Conservation (phyloP, 1,140 invertebrate genomes). For the Asbolus verrucosus region DNA sequence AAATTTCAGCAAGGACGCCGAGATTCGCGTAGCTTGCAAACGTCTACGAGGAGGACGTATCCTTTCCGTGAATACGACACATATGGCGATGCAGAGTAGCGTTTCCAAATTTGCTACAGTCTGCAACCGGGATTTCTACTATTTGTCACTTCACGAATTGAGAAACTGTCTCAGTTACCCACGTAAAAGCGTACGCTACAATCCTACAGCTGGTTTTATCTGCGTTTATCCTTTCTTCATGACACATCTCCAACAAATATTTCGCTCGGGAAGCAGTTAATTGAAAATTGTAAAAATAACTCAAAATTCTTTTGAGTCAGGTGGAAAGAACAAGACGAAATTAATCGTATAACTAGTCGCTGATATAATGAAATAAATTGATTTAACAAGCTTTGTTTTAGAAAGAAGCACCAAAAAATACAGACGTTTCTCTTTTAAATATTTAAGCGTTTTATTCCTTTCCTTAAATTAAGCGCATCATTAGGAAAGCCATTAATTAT, state of each 20-base stretch:
- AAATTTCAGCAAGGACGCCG: conserved; percentile 39
- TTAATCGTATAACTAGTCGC: neutral
- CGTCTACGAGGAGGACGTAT: conserved; percentile 10
- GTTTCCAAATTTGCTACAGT: conserved; percentile 38
- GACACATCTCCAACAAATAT: neutral
- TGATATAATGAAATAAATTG: neutral
- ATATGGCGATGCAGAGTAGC: conserved; percentile 30
- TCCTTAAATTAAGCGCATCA: conserved; percentile 48
- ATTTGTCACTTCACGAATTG: conserved; percentile 37
- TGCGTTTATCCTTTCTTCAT: neutral
- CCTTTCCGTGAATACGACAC: conserved; percentile 30
- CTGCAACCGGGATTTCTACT: conserved; percentile 35
- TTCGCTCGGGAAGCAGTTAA: conserved; percentile 7
- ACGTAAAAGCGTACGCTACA: conserved; percentile 4
- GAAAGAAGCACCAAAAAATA: conserved; percentile 11
- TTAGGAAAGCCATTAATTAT: conserved; percentile 49
- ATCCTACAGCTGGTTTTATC: neutral
- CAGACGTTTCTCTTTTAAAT: conserved; percentile 39
- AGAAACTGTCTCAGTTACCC: conserved; percentile 17
- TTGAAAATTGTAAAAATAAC: conserved; percentile 27
- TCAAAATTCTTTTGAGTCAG: neutral
- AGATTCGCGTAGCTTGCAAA: conserved; percentile 41
- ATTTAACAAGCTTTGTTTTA: conserved; percentile 25
- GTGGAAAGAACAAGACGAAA: neutral
- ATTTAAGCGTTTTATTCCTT: conserved; percentile 47